phyloP scores from a whole-genome alignment of 2,888 invertebrate species.

The Drosophila paracracens region DNA sequence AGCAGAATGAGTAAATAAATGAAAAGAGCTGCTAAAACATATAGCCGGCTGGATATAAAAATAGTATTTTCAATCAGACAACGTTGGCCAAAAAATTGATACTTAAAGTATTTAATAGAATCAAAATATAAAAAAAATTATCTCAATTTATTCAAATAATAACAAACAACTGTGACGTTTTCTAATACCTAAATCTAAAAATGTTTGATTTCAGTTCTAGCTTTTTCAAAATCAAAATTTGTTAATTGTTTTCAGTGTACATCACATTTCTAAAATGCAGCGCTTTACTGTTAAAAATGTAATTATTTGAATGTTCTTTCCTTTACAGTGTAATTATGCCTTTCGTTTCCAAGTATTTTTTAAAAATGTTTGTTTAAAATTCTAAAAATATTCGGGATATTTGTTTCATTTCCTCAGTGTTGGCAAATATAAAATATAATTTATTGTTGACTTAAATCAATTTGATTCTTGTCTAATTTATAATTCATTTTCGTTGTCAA shows the following conservation, averaged over 20 bases:
- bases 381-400: too few relatives aligned
- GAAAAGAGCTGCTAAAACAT: conserved; percentile 8
- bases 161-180: background rate
- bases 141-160: background rate
- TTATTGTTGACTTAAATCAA: background rate
- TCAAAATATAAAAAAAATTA: background rate
- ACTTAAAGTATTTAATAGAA: background rate
- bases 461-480: background rate
- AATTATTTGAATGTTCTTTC: too few relatives aligned
- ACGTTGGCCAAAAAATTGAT: background rate
- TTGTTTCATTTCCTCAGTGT: background rate
- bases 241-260: background rate
- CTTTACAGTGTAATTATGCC: background rate
- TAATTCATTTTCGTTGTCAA: background rate
- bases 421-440: background rate
- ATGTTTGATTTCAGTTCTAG: background rate
- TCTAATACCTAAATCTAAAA: background rate
- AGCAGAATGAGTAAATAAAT: conserved; percentile 19
- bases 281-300: too few relatives aligned
- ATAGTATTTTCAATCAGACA: background rate
- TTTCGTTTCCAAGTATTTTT: background rate
- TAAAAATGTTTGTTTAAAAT: too few relatives aligned
- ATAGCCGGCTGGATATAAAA: background rate
- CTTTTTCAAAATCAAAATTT: background rate
- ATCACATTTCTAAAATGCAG: too few relatives aligned